These are phyloP conservation scores for Malachius bipustulatus DNA, from an alignment of 2,888 invertebrate genomes.

Conservation along the genomic window DNA sequence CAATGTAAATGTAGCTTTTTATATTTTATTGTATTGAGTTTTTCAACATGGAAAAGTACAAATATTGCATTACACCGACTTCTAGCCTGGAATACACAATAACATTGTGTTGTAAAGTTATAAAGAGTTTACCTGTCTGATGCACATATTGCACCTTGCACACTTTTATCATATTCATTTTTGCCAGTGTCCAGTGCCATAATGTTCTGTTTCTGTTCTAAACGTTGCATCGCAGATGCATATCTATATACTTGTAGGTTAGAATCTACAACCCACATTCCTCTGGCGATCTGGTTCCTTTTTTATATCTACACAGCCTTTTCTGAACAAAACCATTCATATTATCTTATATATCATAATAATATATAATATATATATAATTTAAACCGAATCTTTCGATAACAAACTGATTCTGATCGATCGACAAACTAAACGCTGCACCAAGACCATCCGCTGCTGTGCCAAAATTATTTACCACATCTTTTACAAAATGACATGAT, in stretches of 20 bases:
- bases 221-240: no score
- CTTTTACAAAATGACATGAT: constrained; percentile 32
- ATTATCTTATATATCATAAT: no score
- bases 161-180: constrained; percentile 29
- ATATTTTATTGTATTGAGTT: constrained; percentile 45
- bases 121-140: constrained; percentile 1
- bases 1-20: constrained; percentile 32
- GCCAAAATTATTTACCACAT: constrained; percentile 28
- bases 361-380: no score
- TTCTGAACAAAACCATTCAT: constrained; percentile 30
- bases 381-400: constrained; percentile 27
- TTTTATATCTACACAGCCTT: constrained; percentile 32
- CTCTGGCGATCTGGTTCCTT: constrained; percentile 34
- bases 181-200: constrained; percentile 37
- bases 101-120: constrained; percentile 34
- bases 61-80: constrained; percentile 47
- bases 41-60: constrained; percentile 52
- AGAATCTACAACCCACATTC: constrained; percentile 26
- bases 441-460: constrained; percentile 22
- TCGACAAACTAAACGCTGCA: constrained; percentile 25
- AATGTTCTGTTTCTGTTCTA: no score
- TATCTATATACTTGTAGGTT: no score
- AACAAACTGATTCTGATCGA: constrained; percentile 23
- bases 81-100: constrained; percentile 39
- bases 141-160: constrained; percentile 16